Evolutionary conservation across 2,113 vertebrate genomes (phyloP).

Genomic region (Bufo gargarizans): DNA sequence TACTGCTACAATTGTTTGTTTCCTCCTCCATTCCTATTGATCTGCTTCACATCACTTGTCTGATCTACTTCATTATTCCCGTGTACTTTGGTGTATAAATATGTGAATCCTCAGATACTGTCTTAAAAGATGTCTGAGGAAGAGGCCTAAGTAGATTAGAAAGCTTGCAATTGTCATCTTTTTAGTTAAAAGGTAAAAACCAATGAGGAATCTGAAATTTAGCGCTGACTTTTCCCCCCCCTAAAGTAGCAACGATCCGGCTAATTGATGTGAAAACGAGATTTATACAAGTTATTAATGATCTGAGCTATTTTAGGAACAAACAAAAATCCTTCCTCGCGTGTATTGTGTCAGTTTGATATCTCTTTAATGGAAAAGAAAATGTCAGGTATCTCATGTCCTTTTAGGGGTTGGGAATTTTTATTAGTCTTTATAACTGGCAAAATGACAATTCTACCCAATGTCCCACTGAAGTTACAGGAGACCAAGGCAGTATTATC

Average conservation of each 20-base stretch:
- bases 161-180: too few species aligned
- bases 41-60: too few species aligned
- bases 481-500: not conserved
- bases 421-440: slow-evolving; percentile 3
- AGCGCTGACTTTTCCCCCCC: not conserved
- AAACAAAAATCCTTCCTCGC: not conserved
- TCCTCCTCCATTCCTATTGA: too few species aligned
- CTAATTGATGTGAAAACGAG: not conserved
- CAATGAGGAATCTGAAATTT: not conserved
- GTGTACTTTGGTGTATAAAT: too few species aligned
- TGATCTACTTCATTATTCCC: too few species aligned
- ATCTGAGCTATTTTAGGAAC: not conserved
- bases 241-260: not conserved
- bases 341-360: slow-evolving; percentile 6
- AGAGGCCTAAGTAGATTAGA: too few species aligned
- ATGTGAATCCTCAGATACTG: too few species aligned
- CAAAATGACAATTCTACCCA: not conserved
- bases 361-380: not conserved
- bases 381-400: slow-evolving; percentile 7
- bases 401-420: not conserved
- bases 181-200: too few species aligned
- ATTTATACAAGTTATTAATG: not conserved
- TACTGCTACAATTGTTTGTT: too few species aligned
- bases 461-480: not conserved
- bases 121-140: too few species aligned